Evolutionary conservation across 1,140 invertebrate species (phyloP), one percentile per base, ranked within the genome.

Genomic region (Riptortus pedestris): DNA sequence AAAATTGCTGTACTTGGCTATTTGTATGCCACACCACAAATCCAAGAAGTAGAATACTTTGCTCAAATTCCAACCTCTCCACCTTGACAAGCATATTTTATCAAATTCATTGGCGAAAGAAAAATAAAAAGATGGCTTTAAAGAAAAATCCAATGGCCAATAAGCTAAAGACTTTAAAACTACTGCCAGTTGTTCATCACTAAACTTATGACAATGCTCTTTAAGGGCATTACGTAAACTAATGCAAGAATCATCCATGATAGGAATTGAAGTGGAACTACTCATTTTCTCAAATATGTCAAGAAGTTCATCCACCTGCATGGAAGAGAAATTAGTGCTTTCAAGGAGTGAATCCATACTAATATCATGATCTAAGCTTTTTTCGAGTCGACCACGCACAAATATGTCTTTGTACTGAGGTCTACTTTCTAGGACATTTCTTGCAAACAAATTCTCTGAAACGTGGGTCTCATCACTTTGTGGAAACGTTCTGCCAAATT

Each of bases 41-140:
- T 65, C 59, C 12, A 47, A 28, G 18, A 65, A 65, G 18, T 65
- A 59, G 14, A 65, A 47, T 2, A 61, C n/a, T 33, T 65, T 61
- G n/a, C 61, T 28, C 20, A 59, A 2, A 47, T n/a, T 20, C 38
- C 38, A 65, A 12, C 20, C 24, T 22, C 29, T 60, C 38, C 20
- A 29, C 24, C 61, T 45, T 14, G 0, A 3, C 0, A 60, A 5
- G 24, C 57, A 58, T 16, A 26, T 33, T 29, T 27, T 29, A 22
- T 65, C 64, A 20, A 65, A 18, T 22, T 22, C 20, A 26, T 52
- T 65, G 58, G 58, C 60, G 18, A 65, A n/a, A 16, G 7, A 14
- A 9, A n/a, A 28, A 20, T 61, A 65, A 31, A 61, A 61, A 3
- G 38, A 7, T 2, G 22, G 27, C 33, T 33, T 29, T 7, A 26